These are phyloP conservation scores for Drosophila oshimai DNA, from an alignment of 1,140 invertebrate species.

Conservation along the genomic window DNA sequence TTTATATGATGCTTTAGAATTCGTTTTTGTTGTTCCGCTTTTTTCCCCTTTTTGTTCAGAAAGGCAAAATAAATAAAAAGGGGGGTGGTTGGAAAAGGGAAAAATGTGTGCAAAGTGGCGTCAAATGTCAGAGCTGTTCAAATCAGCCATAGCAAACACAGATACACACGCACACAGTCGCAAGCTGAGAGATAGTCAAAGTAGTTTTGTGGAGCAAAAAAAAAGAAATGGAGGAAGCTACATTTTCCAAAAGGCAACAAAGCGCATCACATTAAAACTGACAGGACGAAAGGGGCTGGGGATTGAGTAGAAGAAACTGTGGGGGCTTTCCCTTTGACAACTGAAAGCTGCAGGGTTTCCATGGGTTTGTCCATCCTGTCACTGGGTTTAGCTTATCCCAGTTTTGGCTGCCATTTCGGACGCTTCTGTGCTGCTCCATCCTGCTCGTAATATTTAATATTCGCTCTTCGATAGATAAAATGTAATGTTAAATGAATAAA, in stretches of 20 bases:
- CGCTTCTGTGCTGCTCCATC: neutral
- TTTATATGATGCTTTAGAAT: constrained; percentile 51
- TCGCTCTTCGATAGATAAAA: neutral
- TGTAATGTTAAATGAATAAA: neutral
- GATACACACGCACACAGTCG: neutral
- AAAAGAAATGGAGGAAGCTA: constrained; percentile 44
- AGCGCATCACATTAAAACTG: constrained; percentile 70
- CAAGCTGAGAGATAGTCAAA: constrained; percentile 6
- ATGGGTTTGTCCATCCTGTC: neutral
- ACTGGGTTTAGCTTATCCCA: constrained; percentile 2
- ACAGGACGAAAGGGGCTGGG: constrained; percentile 35
- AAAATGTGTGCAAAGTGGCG: constrained; percentile 60
- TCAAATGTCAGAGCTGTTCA: constrained; percentile 75
- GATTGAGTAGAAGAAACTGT: too few species aligned
- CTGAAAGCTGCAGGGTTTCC: constrained; percentile 9
- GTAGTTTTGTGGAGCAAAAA: constrained; percentile 16
- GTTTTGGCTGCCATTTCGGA: neutral
- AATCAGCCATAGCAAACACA: constrained; percentile 61
- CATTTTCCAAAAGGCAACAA: constrained; percentile 68
- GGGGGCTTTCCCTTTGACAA: constrained; percentile 17
- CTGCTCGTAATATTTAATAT: constrained; percentile 26
- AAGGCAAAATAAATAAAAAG: constrained; percentile 40
- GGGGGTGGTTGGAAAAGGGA: neutral
- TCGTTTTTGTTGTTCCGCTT: constrained; percentile 32
- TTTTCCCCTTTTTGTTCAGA: constrained; percentile 20